Evolutionary conservation across 2,797 vertebrate genomes (phyloP).

Genomic region (Masticophis lateralis): DNA sequence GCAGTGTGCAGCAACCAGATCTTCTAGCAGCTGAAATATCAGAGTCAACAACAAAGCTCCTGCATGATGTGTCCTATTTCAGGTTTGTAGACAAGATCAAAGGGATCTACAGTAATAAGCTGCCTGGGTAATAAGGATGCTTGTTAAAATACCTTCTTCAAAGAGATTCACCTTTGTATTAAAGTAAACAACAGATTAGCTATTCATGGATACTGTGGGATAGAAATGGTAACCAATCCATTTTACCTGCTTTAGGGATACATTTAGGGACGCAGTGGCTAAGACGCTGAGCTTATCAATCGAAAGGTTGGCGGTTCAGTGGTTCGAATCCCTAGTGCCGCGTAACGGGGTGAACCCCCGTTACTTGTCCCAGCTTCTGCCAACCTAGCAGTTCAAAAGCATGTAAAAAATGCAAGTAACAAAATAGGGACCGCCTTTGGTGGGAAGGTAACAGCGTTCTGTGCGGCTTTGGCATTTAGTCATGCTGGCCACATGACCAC

Average conservation of each 20-base stretch:
- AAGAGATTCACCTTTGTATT: not conserved
- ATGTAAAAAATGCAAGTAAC: too few species aligned
- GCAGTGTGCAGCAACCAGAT: not conserved
- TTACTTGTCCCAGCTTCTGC: too few species aligned
- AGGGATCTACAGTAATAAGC: not conserved
- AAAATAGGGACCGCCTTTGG: too few species aligned
- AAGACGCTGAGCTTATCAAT: too few species aligned
- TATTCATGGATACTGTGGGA: not conserved
- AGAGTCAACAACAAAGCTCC: constrained; percentile 8
- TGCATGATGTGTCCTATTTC: constrained; percentile 67
- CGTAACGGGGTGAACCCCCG: too few species aligned
- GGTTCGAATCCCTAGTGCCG: too few species aligned
- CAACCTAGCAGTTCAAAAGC: too few species aligned
- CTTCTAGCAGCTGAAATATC: not conserved
- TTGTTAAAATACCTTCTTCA: not conserved
- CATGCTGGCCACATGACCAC: too few species aligned
- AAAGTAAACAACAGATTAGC: not conserved
- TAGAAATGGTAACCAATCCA: not conserved
- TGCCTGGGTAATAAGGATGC: not conserved
- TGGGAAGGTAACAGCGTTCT: too few species aligned
- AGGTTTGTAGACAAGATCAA: constrained; percentile 49
- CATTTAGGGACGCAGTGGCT: too few species aligned
- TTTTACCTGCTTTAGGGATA: not conserved
- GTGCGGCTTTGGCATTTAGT: too few species aligned
- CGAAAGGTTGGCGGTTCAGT: too few species aligned